These are phyloP conservation scores for Bilobella aurantiaca DNA, from an alignment of 1,140 invertebrate species.

Conservation along the genomic window DNA sequence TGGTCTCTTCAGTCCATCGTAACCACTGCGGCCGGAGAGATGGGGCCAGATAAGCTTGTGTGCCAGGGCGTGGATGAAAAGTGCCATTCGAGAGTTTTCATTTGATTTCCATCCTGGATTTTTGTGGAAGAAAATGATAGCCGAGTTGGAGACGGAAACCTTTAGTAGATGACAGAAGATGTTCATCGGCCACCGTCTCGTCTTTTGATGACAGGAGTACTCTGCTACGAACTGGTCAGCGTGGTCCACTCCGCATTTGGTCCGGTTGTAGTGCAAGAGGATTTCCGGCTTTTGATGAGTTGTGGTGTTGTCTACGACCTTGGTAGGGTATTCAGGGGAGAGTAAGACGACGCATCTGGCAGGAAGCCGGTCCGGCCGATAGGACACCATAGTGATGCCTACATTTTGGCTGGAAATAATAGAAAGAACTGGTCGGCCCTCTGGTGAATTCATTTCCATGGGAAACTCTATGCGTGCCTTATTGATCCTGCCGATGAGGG, in stretches of 20 bases:
- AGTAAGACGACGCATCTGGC: neutral
- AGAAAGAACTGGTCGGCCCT: neutral
- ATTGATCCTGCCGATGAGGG: neutral
- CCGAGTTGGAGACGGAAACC: neutral
- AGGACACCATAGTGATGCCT: neutral
- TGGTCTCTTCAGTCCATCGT: neutral
- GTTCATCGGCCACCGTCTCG: constrained; percentile 3
- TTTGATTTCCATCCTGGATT: neutral
- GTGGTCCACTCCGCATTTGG: constrained; percentile 8
- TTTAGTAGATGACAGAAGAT: neutral
- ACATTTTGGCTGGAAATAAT: neutral
- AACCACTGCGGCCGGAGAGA: neutral
- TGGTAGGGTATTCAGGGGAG: neutral
- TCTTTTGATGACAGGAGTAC: neutral
- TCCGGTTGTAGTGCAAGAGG: constrained; percentile 5
- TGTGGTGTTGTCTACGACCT: neutral
- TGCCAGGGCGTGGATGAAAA: neutral
- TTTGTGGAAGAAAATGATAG: neutral
- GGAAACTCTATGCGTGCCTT: neutral
- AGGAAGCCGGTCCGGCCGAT: neutral
- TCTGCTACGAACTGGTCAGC: neutral
- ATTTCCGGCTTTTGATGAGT: constrained; percentile 7
- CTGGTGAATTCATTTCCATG: neutral
- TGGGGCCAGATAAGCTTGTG: neutral
- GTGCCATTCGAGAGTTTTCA: neutral